Percentiles rank a stretch among this genome's conserved stretches.
Evolutionary conservation across 2,113 vertebrate genomes (phyloP).

Genomic region (Thinocorus orbignyianus): DNA sequence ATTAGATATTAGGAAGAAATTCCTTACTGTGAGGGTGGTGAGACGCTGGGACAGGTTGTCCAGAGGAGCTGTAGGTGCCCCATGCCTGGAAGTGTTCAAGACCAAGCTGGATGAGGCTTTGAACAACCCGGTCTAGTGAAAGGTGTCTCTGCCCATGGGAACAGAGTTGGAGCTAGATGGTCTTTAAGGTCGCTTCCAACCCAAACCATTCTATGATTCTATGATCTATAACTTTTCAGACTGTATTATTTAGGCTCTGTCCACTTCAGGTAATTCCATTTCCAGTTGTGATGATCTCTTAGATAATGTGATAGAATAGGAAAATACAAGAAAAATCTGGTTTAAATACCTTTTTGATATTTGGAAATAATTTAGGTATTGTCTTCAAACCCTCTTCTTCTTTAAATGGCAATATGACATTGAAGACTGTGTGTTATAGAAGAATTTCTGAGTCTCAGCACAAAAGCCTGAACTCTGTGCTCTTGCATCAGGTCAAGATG

Average conservation of each 20-base stretch:
- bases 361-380: not conserved
- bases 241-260: not conserved
- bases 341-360: not conserved
- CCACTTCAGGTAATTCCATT: not conserved
- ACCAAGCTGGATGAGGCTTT: too few relatives aligned
- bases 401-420: not conserved
- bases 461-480: not conserved
- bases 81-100: too few relatives aligned
- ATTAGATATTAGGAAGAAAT: too few relatives aligned
- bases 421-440: not conserved
- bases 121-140: too few relatives aligned
- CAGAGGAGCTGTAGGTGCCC: too few relatives aligned
- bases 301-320: not conserved
- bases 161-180: too few relatives aligned
- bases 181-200: too few relatives aligned
- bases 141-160: too few relatives aligned
- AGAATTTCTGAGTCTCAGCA: not conserved
- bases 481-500: not conserved
- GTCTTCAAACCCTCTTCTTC: not conserved
- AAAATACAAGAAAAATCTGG: not conserved
- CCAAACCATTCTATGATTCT: too few relatives aligned
- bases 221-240: not conserved
- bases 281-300: not conserved
- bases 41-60: too few relatives aligned
- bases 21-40: too few relatives aligned